Evolutionary conservation across 2,888 invertebrate species (phyloP).

Genomic region (Epirrhoe tristata): DNA sequence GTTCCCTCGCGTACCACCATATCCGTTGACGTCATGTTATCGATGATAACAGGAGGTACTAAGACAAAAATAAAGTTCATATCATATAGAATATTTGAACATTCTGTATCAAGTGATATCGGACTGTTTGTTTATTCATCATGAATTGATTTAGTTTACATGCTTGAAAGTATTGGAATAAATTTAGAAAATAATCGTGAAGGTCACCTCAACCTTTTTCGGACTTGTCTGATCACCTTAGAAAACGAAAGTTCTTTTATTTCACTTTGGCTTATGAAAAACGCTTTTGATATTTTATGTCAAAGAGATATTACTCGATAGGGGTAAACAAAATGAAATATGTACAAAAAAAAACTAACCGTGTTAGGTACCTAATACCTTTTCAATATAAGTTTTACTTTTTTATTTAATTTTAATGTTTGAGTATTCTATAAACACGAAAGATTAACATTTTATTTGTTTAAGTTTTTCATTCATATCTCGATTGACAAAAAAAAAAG

Average conservation of each 20-base stretch:
- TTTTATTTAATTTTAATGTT: not conserved
- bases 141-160: too few species aligned
- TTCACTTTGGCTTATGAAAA: not conserved
- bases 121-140: too few species aligned
- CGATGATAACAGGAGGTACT: conserved; percentile 97
- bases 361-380: too few species aligned
- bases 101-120: too few species aligned
- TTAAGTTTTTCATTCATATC: too few species aligned
- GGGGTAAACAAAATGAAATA: not conserved
- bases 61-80: conserved; percentile 8
- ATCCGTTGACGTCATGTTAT: conserved; percentile 95
- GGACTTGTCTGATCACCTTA: not conserved
- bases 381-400: not conserved
- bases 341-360: too few species aligned
- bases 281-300: not conserved
- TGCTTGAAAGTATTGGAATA: too few species aligned
- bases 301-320: not conserved
- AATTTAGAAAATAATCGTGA: not conserved
- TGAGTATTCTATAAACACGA: not conserved
- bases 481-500: too few species aligned
- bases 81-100: not conserved
- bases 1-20: conserved; percentile 96
- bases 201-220: not conserved
- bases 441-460: too few species aligned
- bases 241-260: not conserved